These are phyloP conservation scores for Apogon talboti DNA, from an alignment of 2,797 vertebrate species.

Conservation along the genomic window DNA sequence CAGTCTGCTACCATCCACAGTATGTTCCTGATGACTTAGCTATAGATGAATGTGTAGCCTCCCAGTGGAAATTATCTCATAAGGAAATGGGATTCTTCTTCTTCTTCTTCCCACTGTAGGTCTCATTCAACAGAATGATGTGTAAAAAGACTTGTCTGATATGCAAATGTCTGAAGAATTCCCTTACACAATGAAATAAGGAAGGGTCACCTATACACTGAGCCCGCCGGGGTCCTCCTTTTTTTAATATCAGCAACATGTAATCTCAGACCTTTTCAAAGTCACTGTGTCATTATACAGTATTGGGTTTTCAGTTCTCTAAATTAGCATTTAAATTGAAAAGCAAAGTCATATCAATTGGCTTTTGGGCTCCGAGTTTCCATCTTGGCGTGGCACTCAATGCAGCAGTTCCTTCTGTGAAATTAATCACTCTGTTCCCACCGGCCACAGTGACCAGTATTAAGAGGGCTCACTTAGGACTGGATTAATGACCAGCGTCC, in stretches of 20 bases:
- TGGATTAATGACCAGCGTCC: slow-evolving; percentile 54
- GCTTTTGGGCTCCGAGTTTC: slow-evolving; percentile 49
- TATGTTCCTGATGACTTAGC: not conserved
- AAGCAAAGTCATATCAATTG: slow-evolving; percentile 42
- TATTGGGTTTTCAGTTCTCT: slow-evolving; percentile 40
- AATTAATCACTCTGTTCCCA: slow-evolving; percentile 58
- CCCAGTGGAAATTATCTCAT: slow-evolving; percentile 1
- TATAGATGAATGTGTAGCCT: slow-evolving; percentile 4
- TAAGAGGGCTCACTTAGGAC: slow-evolving; percentile 56
- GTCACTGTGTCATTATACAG: slow-evolving; percentile 48
- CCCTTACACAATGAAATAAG: slow-evolving; percentile 19
- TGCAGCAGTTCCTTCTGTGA: slow-evolving; percentile 46
- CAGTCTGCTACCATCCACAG: not conserved
- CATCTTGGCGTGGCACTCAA: slow-evolving; percentile 18
- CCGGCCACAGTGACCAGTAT: slow-evolving; percentile 49
- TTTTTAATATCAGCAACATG: slow-evolving; percentile 37
- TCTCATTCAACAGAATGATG: slow-evolving; percentile 1
- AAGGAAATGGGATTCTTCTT: slow-evolving; percentile 22
- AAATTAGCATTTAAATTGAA: slow-evolving; percentile 82
- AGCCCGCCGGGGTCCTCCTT: slow-evolving; percentile 8
- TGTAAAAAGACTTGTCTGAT: slow-evolving; percentile 31
- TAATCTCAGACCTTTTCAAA: slow-evolving; percentile 56
- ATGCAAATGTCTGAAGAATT: slow-evolving; percentile 36
- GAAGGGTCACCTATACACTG: slow-evolving; percentile 25
- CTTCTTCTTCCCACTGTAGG: slow-evolving; percentile 4